Percentiles rank a stretch among this genome's conserved stretches.
Evolutionary conservation across 2,888 invertebrate species (phyloP).

Genomic region (Parnassius apollo): DNA sequence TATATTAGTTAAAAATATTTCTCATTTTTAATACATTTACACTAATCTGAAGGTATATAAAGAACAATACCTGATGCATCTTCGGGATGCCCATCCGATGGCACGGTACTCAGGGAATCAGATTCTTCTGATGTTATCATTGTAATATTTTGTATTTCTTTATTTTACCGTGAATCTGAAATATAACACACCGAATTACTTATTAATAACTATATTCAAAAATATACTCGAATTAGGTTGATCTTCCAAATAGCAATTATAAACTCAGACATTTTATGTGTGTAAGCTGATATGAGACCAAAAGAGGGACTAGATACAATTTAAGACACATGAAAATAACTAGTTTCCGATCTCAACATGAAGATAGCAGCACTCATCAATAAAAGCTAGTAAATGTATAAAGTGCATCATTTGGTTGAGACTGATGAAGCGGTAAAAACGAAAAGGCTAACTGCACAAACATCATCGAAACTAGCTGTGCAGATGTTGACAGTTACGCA

Average conservation of each 20-base stretch:
- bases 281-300: not conserved
- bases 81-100: slow-evolving; percentile 63
- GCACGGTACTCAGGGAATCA: slow-evolving; percentile 62
- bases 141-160: slow-evolving; percentile 26
- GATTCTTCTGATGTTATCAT: slow-evolving; percentile 71
- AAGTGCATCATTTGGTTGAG: too few species aligned
- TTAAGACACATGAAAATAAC: too few species aligned
- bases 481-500: too few species aligned
- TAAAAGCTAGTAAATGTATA: too few species aligned
- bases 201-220: not conserved
- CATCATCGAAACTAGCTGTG: too few species aligned
- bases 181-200: slow-evolving; percentile 5
- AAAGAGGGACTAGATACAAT: not conserved
- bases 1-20: not conserved
- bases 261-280: not conserved
- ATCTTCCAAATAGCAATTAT: not conserved
- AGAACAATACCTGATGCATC: slow-evolving; percentile 56
- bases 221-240: not conserved
- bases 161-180: slow-evolving; percentile 1
- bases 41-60: not conserved
- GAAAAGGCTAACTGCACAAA: too few species aligned
- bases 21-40: not conserved
- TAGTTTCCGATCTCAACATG: too few species aligned
- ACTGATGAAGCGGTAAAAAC: too few species aligned
- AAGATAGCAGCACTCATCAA: too few species aligned